These are phyloP conservation scores for Lagria hirta DNA, from an alignment of 2,888 invertebrate genomes.

Conservation along the genomic window DNA sequence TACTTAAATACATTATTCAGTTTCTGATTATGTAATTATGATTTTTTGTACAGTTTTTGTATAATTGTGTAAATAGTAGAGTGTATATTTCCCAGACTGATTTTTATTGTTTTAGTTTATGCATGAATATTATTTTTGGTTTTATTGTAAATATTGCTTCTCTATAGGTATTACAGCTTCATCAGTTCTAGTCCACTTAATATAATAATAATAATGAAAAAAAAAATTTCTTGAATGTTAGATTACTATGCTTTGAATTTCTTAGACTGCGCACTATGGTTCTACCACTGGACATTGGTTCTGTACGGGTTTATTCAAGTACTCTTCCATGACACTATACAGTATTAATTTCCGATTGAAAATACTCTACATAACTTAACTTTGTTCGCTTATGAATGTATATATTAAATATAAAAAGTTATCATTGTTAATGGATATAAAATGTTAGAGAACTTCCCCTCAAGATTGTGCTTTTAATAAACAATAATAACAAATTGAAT, in stretches of 20 bases:
- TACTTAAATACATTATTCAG: constrained; percentile 12
- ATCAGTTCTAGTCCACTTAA: constrained; percentile 26
- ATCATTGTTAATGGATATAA: constrained; percentile 32
- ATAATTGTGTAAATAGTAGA: constrained; percentile 45
- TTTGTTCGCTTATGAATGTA: constrained; percentile 31
- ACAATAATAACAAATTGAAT: constrained; percentile 25
- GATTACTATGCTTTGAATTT: constrained; percentile 15
- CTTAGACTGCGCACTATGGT: constrained; percentile 19
- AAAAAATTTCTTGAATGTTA: constrained; percentile 21
- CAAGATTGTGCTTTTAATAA: constrained; percentile 36
- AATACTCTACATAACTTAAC: constrained; percentile 3
- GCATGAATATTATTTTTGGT: constrained; percentile 14
- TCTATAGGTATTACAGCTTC: constrained; percentile 11
- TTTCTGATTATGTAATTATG: constrained; percentile 2
- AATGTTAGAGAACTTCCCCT: constrained; percentile 34
- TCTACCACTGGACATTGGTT: constrained; percentile 6
- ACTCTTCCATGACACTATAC: constrained; percentile 21
- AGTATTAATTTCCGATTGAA: constrained; percentile 15
- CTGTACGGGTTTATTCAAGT: constrained; percentile 19
- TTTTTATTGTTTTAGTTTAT: constrained; percentile 22
- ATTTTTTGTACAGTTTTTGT: constrained; percentile 42
- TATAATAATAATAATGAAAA: constrained; percentile 1
- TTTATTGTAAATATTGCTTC: constrained; percentile 23
- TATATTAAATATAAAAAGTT: constrained; percentile 34
- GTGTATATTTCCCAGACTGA: constrained; percentile 43